A percentile compares a stretch with the other conserved stretches of the same genome.
Conservation (phyloP, 2,113 vertebrate genomes). For the Heliornis fulica region DNA sequence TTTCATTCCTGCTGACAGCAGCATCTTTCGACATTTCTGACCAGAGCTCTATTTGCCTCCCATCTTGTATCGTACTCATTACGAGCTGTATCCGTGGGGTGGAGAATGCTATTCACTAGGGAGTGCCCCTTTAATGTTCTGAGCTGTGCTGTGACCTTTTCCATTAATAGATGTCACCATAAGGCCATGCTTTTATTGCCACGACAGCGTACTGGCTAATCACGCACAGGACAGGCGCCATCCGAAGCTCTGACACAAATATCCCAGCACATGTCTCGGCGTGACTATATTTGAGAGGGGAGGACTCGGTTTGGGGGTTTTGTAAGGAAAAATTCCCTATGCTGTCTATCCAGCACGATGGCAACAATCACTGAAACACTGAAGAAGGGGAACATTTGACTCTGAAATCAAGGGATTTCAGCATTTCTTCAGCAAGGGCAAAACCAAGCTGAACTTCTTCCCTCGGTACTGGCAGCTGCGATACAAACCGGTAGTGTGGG, state of each 20-base stretch:
- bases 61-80: background rate
- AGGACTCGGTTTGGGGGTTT: background rate
- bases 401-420: background rate
- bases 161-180: conserved; percentile 31
- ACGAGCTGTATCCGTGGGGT: conserved; percentile 1
- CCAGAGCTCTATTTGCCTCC: conserved; percentile 17
- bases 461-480: background rate
- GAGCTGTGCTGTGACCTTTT: conserved; percentile 49
- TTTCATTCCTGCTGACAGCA: conserved; percentile 33
- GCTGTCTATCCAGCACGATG: background rate
- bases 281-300: background rate
- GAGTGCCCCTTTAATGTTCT: conserved; percentile 15
- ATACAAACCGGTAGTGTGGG: background rate
- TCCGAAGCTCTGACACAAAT: background rate
- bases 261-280: background rate
- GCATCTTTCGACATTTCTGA: conserved; percentile 47
- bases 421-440: background rate
- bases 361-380: background rate
- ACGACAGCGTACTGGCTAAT: background rate
- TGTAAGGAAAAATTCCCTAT: background rate
- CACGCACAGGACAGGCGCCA: background rate
- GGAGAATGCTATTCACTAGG: background rate
- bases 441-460: background rate
- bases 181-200: background rate
- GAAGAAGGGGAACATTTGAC: background rate